Conservation (phyloP, 2,797 vertebrate species). For the Percopsis omiscomaycus region DNA sequence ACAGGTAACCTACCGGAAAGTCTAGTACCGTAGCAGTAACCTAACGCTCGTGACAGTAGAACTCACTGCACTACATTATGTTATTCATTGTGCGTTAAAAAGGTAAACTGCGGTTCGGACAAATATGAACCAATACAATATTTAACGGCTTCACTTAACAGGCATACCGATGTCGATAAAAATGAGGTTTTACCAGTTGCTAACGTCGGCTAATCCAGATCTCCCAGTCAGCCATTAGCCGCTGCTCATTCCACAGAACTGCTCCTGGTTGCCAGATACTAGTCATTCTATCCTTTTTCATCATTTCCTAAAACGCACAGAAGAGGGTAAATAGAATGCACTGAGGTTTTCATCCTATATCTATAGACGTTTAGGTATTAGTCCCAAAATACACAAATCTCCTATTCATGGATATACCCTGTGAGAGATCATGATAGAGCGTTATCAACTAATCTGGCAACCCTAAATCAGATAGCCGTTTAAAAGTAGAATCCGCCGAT, state of each 20-base stretch:
- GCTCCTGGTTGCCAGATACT: slow-evolving; percentile 35
- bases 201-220: slow-evolving; percentile 33
- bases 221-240: slow-evolving; percentile 49
- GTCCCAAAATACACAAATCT: no score
- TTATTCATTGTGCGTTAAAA: not conserved
- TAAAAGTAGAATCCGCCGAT: no score
- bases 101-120: not conserved
- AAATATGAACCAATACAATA: not conserved
- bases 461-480: no score
- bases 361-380: no score
- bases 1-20: slow-evolving; percentile 61
- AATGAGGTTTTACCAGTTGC: slow-evolving; percentile 11
- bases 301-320: no score
- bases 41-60: slow-evolving; percentile 1
- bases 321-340: fast-evolving
- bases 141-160: not conserved
- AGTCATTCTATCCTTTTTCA: not conserved
- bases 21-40: slow-evolving; percentile 6
- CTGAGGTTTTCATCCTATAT: no score
- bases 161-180: not conserved
- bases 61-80: not conserved
- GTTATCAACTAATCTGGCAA: no score
- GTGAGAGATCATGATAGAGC: no score
- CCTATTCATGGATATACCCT: no score
- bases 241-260: slow-evolving; percentile 28